A percentile compares a stretch with the other conserved stretches of the same genome.
Evolutionary conservation across 2,113 vertebrate species (phyloP).

Genomic region (Pipa parva): DNA sequence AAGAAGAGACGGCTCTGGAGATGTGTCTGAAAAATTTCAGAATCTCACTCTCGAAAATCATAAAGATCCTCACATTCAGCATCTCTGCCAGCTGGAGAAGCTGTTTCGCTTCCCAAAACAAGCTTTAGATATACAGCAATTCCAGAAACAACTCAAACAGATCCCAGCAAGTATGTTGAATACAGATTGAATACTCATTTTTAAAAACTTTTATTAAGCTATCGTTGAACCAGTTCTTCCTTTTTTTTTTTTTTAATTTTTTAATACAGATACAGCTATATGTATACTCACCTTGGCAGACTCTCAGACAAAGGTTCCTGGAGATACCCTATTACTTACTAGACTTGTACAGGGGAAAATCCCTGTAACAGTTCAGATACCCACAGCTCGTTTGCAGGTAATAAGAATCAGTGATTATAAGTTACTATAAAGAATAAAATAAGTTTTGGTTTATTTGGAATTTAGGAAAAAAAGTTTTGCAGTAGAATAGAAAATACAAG

Average conservation of each 20-base stretch:
- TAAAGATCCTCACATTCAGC: constrained; percentile 28
- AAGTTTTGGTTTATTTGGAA: too few relatives aligned
- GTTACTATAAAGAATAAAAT: too few relatives aligned
- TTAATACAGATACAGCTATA: constrained; percentile 74
- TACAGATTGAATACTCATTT: background rate
- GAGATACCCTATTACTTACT: constrained; percentile 70
- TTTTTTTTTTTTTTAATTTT: too few relatives aligned
- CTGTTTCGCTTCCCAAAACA: constrained; percentile 69
- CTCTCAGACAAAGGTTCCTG: constrained; percentile 57
- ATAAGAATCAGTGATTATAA: too few relatives aligned
- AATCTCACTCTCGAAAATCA: constrained; percentile 63
- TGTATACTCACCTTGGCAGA: constrained; percentile 72
- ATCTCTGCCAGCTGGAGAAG: constrained; percentile 60
- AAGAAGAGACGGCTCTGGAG: constrained; percentile 56
- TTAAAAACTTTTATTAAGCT: background rate
- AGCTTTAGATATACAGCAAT: constrained; percentile 54
- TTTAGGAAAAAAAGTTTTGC: too few relatives aligned
- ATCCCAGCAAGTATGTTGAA: constrained; percentile 69
- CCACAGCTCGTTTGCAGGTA: constrained; percentile 66
- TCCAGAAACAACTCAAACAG: constrained; percentile 62
- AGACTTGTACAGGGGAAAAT: constrained; percentile 66
- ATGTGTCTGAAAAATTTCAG: constrained; percentile 62
- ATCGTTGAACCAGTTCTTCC: background rate
- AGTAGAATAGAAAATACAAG: too few relatives aligned
- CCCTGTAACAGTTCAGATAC: constrained; percentile 74